phyloP scores from a whole-genome alignment of 2,797 vertebrate species.

The Hemitrygon akajei region DNA sequence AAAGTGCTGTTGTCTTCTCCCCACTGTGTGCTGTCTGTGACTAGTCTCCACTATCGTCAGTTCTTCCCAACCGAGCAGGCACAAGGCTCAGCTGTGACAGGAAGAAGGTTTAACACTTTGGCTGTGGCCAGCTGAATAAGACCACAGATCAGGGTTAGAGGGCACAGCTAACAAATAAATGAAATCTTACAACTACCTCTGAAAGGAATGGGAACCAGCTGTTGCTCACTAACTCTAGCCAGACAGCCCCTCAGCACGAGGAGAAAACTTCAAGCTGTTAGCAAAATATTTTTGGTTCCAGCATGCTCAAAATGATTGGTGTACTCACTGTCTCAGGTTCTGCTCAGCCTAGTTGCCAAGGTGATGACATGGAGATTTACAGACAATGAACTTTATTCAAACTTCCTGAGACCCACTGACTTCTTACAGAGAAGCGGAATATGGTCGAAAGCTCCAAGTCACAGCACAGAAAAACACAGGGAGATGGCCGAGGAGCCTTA shows the following conservation, averaged over 20 bases:
- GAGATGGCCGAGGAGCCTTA: neutral
- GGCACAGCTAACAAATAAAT: conserved; percentile 32
- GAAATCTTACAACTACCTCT: neutral
- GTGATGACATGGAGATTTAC: conserved; percentile 17
- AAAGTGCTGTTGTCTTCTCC: too few species aligned
- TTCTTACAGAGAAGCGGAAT: neutral
- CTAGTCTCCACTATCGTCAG: too few species aligned
- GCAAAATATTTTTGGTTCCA: conserved; percentile 62
- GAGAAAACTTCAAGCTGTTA: conserved; percentile 60
- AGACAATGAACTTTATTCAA: conserved; percentile 2
- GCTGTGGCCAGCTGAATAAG: neutral
- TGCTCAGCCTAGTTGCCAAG: conserved; percentile 40
- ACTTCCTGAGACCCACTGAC: neutral
- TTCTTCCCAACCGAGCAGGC: neutral
- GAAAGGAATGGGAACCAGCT: neutral
- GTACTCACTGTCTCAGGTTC: conserved; percentile 48
- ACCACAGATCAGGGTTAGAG: neutral
- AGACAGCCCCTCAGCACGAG: conserved; percentile 45
- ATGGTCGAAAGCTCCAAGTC: neutral
- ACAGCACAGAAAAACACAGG: too few species aligned
- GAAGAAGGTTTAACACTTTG: neutral
- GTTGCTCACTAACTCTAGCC: neutral
- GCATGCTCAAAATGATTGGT: conserved; percentile 55
- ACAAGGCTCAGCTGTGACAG: neutral
- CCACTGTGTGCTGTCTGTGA: neutral